These are phyloP conservation scores for Panagrolaimus sp. DNA, from an alignment of 1,140 invertebrate species.

Conservation along the genomic window DNA sequence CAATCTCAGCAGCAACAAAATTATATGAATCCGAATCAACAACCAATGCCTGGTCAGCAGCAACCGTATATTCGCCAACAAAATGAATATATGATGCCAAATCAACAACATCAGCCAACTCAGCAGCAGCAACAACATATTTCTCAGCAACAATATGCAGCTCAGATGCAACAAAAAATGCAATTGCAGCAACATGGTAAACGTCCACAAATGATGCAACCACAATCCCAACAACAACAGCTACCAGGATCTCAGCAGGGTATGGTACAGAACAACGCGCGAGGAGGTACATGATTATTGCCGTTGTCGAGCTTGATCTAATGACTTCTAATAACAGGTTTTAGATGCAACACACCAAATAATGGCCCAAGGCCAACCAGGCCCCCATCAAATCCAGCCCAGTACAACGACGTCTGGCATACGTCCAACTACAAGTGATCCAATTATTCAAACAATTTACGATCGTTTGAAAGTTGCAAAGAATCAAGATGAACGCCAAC, in stretches of 20 bases:
- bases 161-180: constrained; percentile 18
- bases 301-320: neutral
- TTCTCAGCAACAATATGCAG: constrained; percentile 6
- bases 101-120: constrained; percentile 27
- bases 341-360: neutral
- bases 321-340: neutral
- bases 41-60: constrained; percentile 80
- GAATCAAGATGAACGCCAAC: constrained; percentile 30
- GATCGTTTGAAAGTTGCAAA: constrained; percentile 24
- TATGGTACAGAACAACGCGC: neutral
- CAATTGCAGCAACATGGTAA: constrained; percentile 27
- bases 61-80: constrained; percentile 63
- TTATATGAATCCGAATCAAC: constrained; percentile 10
- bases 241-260: neutral
- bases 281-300: neutral
- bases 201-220: constrained; percentile 7
- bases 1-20: constrained; percentile 24
- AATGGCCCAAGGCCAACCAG: too few species aligned
- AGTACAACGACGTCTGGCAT: neutral
- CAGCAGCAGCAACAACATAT: constrained; percentile 18
- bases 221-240: too few species aligned
- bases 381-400: neutral
- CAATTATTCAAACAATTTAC: constrained; percentile 27
- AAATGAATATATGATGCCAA: constrained; percentile 25
- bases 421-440: constrained; percentile 3